Percentiles rank a stretch among this genome's conserved stretches.
phyloP scores from a whole-genome alignment of 1,140 invertebrate species.

The Drosophila varians region DNA sequence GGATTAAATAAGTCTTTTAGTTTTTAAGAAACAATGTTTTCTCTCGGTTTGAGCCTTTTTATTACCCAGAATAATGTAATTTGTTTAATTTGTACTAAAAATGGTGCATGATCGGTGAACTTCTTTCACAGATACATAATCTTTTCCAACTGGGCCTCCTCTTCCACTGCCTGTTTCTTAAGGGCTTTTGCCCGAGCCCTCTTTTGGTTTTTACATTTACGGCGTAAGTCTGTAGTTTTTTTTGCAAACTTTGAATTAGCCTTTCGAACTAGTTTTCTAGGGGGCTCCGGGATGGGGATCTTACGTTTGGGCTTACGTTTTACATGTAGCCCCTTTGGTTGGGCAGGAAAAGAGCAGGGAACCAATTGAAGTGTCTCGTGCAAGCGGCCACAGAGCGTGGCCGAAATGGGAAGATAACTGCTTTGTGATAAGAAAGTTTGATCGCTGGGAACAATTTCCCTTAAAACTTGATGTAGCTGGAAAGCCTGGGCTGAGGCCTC shows the following conservation, averaged over 20 bases:
- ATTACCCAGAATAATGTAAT: not conserved
- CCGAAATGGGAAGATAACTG: constrained; percentile 56
- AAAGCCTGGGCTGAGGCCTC: constrained; percentile 46
- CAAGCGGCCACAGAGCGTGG: constrained; percentile 51
- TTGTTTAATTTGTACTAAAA: constrained; percentile 2
- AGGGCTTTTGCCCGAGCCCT: not conserved
- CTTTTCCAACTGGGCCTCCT: constrained; percentile 36
- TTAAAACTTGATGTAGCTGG: constrained; percentile 40
- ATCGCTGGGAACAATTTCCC: constrained; percentile 24
- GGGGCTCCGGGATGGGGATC: not conserved
- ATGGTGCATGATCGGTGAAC: not conserved
- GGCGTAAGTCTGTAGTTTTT: not conserved
- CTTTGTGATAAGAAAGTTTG: constrained; percentile 50
- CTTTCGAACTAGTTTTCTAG: not conserved
- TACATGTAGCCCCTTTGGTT: not conserved
- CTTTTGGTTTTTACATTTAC: not conserved
- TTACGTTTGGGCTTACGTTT: not conserved
- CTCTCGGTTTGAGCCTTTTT: too few relatives aligned
- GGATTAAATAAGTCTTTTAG: not conserved
- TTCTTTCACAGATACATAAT: constrained; percentile 44
- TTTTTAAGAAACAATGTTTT: not conserved
- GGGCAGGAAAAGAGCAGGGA: constrained; percentile 55
- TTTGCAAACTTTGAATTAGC: not conserved
- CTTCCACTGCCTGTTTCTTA: constrained; percentile 5
- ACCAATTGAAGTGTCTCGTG: constrained; percentile 53